Evolutionary conservation across 2,888 invertebrate species (phyloP), one percentile per base, ranked within the genome.

Genomic region (Sphaerophoria rueppellii): DNA sequence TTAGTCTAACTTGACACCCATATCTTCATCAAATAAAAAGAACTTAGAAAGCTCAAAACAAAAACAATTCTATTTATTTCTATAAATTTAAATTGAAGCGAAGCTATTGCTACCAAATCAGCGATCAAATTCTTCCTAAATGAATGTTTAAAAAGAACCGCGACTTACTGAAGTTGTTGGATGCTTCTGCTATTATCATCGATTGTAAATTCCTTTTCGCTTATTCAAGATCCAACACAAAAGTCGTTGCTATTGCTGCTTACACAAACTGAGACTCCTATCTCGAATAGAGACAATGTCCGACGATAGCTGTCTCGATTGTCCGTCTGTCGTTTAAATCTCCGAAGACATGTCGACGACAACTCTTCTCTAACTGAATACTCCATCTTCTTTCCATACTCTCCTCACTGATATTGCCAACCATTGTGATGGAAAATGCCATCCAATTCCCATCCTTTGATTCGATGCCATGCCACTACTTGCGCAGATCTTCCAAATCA

Each of bases 341-440:
- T 88, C 87, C 86, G 87, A 87, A 87, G 88, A 89, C 88, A 88
- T 88, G 88, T 88, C 87, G 87, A 87, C 87, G 88, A 89, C 89
- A 89, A 89, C 88, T 88, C 88, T 88, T 88, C 87, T 87, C 58
- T 76, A 86, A 83, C 80, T 82, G 71, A 73, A 75, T 71, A 83
- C 60, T 58, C 74, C 73, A 81, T 73, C 78, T 75, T 67, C 78
- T 54, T 40, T 24, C 40, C 16, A 16, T 50, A 50, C 43, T 32
- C 2, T 4, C 12, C 35, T 50, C n/a, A n/a, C n/a, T n/a, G n/a
- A n/a, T n/a, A n/a, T n/a, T n/a, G n/a, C n/a, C n/a, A 43, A 12
- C 48, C 43, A 55, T 54, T 50, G 34, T 58, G 52, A 50, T 50
- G 48, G 12, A 34, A 50, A 48, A 46, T 37, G 52, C 52, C 50